phyloP scores from a whole-genome alignment of 1,140 invertebrate genomes.

The Sinonovacula constricta region DNA sequence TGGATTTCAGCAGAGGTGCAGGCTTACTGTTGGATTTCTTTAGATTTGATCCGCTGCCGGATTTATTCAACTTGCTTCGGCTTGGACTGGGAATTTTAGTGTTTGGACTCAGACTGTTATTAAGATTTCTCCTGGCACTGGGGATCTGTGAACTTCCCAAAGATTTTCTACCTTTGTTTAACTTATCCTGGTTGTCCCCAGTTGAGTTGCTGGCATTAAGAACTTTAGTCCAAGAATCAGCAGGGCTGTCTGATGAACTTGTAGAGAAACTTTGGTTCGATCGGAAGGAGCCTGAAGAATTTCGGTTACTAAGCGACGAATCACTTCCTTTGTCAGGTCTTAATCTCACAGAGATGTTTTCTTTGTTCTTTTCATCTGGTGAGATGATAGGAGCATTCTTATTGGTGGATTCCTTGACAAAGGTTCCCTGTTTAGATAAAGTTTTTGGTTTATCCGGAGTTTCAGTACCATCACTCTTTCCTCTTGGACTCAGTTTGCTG shows the following conservation, averaged over 20 bases:
- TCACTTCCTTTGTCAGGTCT: slow-evolving; percentile 24
- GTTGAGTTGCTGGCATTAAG: slow-evolving; percentile 58
- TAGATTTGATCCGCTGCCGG: slow-evolving; percentile 18
- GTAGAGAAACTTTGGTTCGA: slow-evolving; percentile 48
- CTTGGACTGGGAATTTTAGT: slow-evolving; percentile 45
- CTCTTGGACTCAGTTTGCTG: slow-evolving; percentile 1
- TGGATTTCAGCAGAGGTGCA: slow-evolving; percentile 54
- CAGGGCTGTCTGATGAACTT: slow-evolving; percentile 48
- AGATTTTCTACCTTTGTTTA: slow-evolving; percentile 30
- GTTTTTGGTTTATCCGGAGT: slow-evolving; percentile 64
- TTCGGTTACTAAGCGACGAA: slow-evolving; percentile 25
- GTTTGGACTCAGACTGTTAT: not conserved
- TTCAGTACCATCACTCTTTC: slow-evolving; percentile 37
- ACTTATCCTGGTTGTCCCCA: slow-evolving; percentile 53
- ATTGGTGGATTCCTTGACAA: slow-evolving; percentile 86
- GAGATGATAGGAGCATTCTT: slow-evolving; percentile 59
- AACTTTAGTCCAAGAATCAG: slow-evolving; percentile 63
- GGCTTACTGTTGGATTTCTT: slow-evolving; percentile 47
- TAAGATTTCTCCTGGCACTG: not conserved
- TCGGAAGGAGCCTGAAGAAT: slow-evolving; percentile 34
- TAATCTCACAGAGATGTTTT: slow-evolving; percentile 20
- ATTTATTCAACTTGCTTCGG: slow-evolving; percentile 45
- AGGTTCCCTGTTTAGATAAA: slow-evolving; percentile 88
- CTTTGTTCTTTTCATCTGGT: slow-evolving; percentile 52
- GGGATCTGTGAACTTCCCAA: slow-evolving; percentile 6